These are phyloP conservation scores for Ichneumoninae sp. DNA, from an alignment of 2,888 invertebrate species.

Conservation along the genomic window DNA sequence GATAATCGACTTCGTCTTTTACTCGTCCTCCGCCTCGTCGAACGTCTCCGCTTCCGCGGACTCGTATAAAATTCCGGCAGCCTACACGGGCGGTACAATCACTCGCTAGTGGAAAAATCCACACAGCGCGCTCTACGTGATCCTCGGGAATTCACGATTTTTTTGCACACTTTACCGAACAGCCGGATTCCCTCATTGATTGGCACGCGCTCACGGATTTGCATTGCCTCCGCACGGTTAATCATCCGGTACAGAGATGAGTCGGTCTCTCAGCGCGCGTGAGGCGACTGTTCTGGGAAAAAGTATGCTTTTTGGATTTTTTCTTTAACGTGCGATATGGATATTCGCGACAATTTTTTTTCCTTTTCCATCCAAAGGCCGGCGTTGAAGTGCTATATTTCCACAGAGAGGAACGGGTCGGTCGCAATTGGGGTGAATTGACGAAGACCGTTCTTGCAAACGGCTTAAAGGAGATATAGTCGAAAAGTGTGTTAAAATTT, in stretches of 20 bases:
- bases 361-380: background rate
- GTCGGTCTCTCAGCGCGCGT: background rate
- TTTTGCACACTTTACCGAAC: background rate
- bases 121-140: background rate
- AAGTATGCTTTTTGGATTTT: background rate
- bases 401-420: background rate
- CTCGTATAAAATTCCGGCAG: background rate
- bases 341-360: background rate
- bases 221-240: background rate
- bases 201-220: background rate
- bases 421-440: background rate
- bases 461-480: background rate
- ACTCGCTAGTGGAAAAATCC: background rate
- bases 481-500: background rate
- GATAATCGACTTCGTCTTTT: conserved; percentile 60
- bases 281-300: background rate
- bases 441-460: background rate
- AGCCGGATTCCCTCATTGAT: background rate
- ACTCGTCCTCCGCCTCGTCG: conserved; percentile 24
- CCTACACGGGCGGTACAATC: background rate
- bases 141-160: background rate
- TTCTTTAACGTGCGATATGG: background rate
- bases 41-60: background rate
- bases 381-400: background rate
- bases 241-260: background rate